Base-by-base conservation (phyloP, 2,113 vertebrate species). In the Sinocyclocheilus grahami region DNA sequence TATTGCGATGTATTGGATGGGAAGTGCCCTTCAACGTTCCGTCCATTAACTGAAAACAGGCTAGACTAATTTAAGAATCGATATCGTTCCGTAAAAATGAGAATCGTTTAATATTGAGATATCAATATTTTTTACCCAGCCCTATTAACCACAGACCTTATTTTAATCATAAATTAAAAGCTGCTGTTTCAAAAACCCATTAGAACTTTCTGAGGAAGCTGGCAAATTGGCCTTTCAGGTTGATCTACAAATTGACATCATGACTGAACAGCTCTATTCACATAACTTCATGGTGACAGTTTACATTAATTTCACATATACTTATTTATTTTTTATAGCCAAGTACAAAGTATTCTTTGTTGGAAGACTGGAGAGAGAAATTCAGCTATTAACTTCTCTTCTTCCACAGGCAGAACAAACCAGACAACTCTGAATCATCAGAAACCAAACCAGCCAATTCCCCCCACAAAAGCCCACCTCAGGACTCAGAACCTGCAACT, bases 381-480 rank as follows among this genome's bases (percentile, higher is more conserved):
- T 27, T 46, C 6, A 2, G 60, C 39, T 81, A 46, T 51, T 51
- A 30, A 67, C 67, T 82, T 37, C 10, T 78, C 16, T 1, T 14
- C 11, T 69, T 62, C 89, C 27, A 48, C 82, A 89, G 87, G 77
- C 58, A 84, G 37, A 87, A 87, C 67, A 86, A 83, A 46, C 63
- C 62, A 51, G 60, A 82, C 24, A 86, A 69, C 30, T 71, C 89
- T 77, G 86, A 51, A 58, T 75, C 30, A 39, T 72, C 37, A 63
- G 87, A 39, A 86, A 74, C 85, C 86, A 87, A 55, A 3, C 51
- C 27, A 39, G 55, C 67, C 13, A 46, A 27, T n/a, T 27, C 78
- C 10, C 60, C 65, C 67, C 4, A 81, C 75, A 90, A 87, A 65
- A 92, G 90, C 7, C 90, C 90, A 76, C 9, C 77, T 77, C 82